Base-by-base conservation (phyloP, 2,797 vertebrate genomes). In the Pseudotriccus pelzelni region DNA sequence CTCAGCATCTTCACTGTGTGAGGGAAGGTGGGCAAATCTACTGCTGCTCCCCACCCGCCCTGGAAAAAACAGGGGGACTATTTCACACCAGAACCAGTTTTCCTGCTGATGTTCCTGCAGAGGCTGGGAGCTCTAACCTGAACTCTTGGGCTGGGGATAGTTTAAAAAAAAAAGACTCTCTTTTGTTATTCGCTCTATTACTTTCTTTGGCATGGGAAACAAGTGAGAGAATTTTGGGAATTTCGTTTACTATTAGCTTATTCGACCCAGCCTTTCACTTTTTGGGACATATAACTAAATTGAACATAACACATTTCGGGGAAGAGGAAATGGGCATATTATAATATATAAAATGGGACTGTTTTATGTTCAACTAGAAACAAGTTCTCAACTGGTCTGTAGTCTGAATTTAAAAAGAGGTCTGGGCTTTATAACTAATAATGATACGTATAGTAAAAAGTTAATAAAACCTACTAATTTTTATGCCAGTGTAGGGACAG, bases 201-300 rank as follows among this genome's bases (percentile, higher is more conserved):
- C 47, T 70, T 84, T 58, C 87, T 82, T 90, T 93, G 83, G 79
- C 58, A 43, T n/a, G 56, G 85, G 76, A 84, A 88, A 56, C 32
- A 46, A 66, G 43, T 6, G 32, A 60, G 69, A 81, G 32, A 83
- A 80, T 68, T 56, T 63, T 6, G 60, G 68, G 56, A 18, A 14
- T 36, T 84, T 28, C n/a, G 7, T 52, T 55, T 83, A 32, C 44
- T 67, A 36, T 46, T 59, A 34, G 30, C 77, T 93, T 80, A 62
- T 36, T 72, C 89, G 59, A 74, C 69, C 72, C 90, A 94, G 90
- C 84, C 79, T 89, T 94, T 91, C 53, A 16, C 43, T 79, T 75
- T 59, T 50, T 86, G 73, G 89, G 69, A 82, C 87, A 16, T 27
- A 28, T 22, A 78, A 75, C 14, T 53, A n/a, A 43, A 75, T 8